Evolutionary conservation across 1,140 invertebrate genomes (phyloP), one percentile per base, ranked within the genome.

Genomic region (Ceratina australensis): DNA sequence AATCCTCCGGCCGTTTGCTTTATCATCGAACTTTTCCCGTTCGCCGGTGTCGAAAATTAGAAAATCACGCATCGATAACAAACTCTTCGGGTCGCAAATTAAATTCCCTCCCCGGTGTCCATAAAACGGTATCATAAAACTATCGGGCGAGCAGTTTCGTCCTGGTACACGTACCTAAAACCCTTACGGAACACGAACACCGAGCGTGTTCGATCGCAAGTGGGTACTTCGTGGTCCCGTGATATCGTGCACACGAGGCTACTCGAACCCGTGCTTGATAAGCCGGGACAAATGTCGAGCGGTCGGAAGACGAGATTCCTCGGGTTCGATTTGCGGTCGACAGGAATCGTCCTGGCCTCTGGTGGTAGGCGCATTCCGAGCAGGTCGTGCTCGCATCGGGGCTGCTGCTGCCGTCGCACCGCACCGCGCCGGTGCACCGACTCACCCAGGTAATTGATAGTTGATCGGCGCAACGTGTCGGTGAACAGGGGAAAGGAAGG

Each of bases 371-470:
- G 80, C 83, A 85, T 85, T 84, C 84, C 84, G 69, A 75, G 65
- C 79, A 85, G 76, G 66, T 82, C 80, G 77, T 79, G 83, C 78
- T 75, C 69, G 78, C 52, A 49, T 61, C 56, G 7, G 33, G n/a
- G n/a, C n/a, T n/a, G n/a, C n/a, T n/a, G 54, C 71, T 74, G 72
- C 68, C 78, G 64, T 64, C 75, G 80, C 81, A 83, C 72, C 82
- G 80, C 81, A 83, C 72, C 82, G 28, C 28, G 5, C 28, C 78
- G 64, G 69, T 79, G 80, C 81, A 83, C 72, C 82, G 73, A 67
- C 71, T 69, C 75, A 61, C 78, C 73, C 75, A 61, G 79, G 83
- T 86, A 86, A 88, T 88, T 85, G 84, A 86, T 87, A 81, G 85
- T 79, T 81, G 82, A 87, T 87, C 82, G 81, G 68, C 64, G 83